Conservation (phyloP, 2,797 vertebrate species). For the Pangasius macronema region DNA sequence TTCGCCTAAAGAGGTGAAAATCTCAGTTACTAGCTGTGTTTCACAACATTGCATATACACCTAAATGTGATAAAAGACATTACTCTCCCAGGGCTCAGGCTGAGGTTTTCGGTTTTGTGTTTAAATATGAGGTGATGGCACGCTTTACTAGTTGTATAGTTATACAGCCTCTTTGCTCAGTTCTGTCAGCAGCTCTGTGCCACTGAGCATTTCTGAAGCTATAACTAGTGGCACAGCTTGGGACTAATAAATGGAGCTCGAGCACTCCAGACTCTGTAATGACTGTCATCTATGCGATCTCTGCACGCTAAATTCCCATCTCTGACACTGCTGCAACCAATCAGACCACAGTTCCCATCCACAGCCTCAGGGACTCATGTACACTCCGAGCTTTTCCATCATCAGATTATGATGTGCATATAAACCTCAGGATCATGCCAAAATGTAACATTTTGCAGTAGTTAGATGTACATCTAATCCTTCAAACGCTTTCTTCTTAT, state of each 20-base stretch:
- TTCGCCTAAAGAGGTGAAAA: neutral
- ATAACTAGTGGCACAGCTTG: neutral
- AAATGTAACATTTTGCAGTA: neutral
- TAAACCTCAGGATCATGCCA: neutral
- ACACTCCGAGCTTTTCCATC: neutral
- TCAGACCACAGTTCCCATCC: neutral
- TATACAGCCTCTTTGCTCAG: neutral
- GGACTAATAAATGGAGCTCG: neutral
- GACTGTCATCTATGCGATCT: neutral
- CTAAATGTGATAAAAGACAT: neutral
- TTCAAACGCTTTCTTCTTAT: neutral
- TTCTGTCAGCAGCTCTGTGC: neutral
- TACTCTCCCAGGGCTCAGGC: neutral
- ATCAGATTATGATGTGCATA: neutral
- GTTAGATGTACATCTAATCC: neutral
- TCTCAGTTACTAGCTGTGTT: neutral
- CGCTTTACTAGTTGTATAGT: neutral
- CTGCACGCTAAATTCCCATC: neutral
- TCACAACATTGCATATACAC: neutral
- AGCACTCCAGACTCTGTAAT: conserved; percentile 1
- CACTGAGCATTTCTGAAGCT: neutral
- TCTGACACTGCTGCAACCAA: neutral
- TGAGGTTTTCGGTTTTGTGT: neutral
- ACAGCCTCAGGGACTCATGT: neutral
- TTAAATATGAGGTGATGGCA: neutral